phyloP scores from a whole-genome alignment of 1,140 invertebrate genomes.

The Drosophila triauraria region DNA sequence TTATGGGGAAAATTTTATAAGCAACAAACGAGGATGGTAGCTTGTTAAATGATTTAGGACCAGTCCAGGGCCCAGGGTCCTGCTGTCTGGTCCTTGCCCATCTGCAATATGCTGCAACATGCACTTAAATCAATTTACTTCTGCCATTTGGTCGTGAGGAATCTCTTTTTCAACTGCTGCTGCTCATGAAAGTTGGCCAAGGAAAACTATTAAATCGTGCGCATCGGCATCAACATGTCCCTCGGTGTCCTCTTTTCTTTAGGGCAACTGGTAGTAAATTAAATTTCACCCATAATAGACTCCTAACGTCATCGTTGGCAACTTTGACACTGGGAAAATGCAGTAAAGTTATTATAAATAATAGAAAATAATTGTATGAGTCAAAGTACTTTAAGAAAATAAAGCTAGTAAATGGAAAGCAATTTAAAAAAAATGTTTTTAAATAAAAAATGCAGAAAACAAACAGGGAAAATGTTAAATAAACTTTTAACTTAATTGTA shows the following conservation, averaged over 20 bases:
- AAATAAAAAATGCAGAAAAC: no score
- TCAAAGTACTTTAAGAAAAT: no score
- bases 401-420: no score
- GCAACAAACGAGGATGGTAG: constrained; percentile 54
- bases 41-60: constrained; percentile 77
- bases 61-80: constrained; percentile 1
- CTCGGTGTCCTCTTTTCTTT: constrained; percentile 22
- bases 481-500: no score
- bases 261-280: constrained; percentile 65
- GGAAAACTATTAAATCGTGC: constrained; percentile 68
- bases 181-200: constrained; percentile 46
- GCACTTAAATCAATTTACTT: constrained; percentile 81
- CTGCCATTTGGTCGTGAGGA: constrained; percentile 45
- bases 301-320: constrained; percentile 47
- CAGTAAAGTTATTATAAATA: background rate
- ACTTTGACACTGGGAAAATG: background rate
- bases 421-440: no score
- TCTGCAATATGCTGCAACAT: constrained; percentile 74
- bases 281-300: constrained; percentile 77
- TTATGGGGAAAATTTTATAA: constrained; percentile 65
- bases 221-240: constrained; percentile 57
- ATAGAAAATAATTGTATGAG: no score
- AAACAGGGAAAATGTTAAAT: no score
- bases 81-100: constrained; percentile 11
- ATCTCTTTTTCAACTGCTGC: constrained; percentile 54